phyloP scores from a whole-genome alignment of 2,888 invertebrate genomes.

The Ornithoptera alexandrae region DNA sequence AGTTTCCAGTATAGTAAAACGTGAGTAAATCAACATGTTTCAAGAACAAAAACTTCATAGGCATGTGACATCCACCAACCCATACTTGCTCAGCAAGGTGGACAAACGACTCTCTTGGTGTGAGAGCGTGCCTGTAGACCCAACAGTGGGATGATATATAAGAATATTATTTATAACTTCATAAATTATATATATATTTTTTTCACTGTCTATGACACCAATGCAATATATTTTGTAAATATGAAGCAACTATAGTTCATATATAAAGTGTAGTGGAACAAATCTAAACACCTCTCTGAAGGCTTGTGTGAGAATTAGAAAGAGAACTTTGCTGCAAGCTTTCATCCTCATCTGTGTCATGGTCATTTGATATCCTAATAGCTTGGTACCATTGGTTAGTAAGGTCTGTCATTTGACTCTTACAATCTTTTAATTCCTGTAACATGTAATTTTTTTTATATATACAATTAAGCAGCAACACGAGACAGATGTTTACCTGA shows the following conservation, averaged over 20 bases:
- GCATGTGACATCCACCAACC: too few species aligned
- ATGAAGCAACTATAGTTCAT: constrained; percentile 16
- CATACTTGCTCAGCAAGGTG: too few species aligned
- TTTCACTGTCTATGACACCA: constrained; percentile 15
- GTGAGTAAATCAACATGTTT: too few species aligned
- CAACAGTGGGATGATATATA: too few species aligned
- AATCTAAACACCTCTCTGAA: constrained; percentile 65
- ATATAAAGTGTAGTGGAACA: background rate
- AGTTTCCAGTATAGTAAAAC: too few species aligned
- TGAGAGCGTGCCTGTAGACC: too few species aligned
- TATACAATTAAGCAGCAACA: too few species aligned
- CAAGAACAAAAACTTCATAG: too few species aligned
- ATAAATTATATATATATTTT: background rate
- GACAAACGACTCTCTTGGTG: too few species aligned
- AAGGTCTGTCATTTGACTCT: constrained; percentile 96
- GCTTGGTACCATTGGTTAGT: constrained; percentile 99
- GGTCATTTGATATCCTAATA: constrained; percentile 92
- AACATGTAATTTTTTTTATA: background rate
- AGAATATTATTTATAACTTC: too few species aligned
- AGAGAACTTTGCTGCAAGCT: constrained; percentile 61
- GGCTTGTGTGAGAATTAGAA: constrained; percentile 63
- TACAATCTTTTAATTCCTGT: constrained; percentile 96
- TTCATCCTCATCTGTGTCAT: constrained; percentile 88
- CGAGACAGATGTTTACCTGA: too few species aligned
- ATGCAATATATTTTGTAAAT: constrained; percentile 18